These are phyloP conservation scores for Eupeodes latifasciatus DNA, from an alignment of 2,888 invertebrate genomes.

Conservation along the genomic window DNA sequence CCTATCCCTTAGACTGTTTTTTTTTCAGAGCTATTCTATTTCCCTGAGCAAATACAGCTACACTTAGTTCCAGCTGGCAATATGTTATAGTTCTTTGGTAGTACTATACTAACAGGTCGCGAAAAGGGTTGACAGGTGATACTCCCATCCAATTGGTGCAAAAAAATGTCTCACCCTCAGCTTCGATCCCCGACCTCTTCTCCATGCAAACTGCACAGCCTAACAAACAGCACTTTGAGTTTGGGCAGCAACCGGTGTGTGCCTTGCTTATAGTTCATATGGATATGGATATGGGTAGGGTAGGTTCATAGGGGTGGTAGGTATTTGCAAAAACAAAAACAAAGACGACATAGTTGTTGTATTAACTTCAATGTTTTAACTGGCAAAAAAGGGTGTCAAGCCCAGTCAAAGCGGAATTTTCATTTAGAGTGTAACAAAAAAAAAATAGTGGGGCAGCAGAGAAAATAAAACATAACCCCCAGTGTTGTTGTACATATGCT, in stretches of 20 bases:
- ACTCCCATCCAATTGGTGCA: slow-evolving; percentile 18
- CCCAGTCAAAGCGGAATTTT: slow-evolving; percentile 55
- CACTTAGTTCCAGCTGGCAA: not conserved
- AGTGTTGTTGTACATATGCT: not conserved
- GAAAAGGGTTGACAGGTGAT: slow-evolving; percentile 51
- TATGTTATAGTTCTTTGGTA: slow-evolving; percentile 25
- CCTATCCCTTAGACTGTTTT: slow-evolving; percentile 20
- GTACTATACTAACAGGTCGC: slow-evolving; percentile 28
- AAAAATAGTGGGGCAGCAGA: not conserved
- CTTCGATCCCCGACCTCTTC: not conserved
- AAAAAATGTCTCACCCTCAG: slow-evolving; percentile 26
- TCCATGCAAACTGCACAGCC: not conserved
- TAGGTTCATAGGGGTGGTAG: not conserved
- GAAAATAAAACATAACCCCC: slow-evolving; percentile 20
- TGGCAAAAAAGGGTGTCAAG: slow-evolving; percentile 49
- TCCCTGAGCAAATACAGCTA: slow-evolving; percentile 21
- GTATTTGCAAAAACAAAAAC: not conserved
- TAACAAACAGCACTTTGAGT: not conserved
- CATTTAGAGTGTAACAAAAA: slow-evolving; percentile 40
- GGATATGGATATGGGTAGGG: not conserved
- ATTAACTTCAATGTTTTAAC: slow-evolving; percentile 51
- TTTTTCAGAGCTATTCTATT: slow-evolving; percentile 43
- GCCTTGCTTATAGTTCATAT: not conserved
- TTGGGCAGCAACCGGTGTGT: slow-evolving; percentile 46
- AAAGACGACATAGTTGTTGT: slow-evolving; percentile 5